A percentile compares a stretch with the other conserved stretches of the same genome.
These are phyloP conservation scores for Enteromius afrohamiltoni DNA, from an alignment of 2,797 vertebrate genomes.

Conservation along the genomic window DNA sequence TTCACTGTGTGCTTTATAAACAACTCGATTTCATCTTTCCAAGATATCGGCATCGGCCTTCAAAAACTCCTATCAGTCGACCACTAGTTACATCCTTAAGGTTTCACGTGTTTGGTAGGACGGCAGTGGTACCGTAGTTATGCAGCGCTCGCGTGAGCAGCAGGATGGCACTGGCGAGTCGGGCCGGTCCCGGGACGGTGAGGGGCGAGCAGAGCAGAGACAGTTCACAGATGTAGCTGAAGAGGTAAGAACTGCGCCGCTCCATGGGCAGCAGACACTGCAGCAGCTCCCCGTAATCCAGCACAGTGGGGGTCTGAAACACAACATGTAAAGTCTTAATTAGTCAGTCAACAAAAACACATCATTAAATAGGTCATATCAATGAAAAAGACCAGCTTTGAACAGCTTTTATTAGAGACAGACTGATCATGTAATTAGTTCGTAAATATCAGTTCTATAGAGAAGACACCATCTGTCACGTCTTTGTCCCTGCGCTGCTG, in stretches of 20 bases:
- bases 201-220: slow-evolving; percentile 89
- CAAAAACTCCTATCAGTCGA: too few species aligned
- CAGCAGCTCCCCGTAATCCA: slow-evolving; percentile 92
- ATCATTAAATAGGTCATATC: neutral
- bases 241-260: slow-evolving; percentile 84
- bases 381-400: neutral
- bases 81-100: too few species aligned
- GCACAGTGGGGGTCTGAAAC: slow-evolving; percentile 84
- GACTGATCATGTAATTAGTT: neutral
- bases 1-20: too few species aligned
- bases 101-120: neutral
- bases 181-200: slow-evolving; percentile 79
- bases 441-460: neutral
- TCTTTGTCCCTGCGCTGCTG: neutral
- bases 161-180: slow-evolving; percentile 85
- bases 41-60: too few species aligned
- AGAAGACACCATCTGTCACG: neutral
- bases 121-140: slow-evolving; percentile 79
- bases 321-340: neutral
- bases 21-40: too few species aligned
- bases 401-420: neutral
- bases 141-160: slow-evolving; percentile 88
- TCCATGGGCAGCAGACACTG: slow-evolving; percentile 80
- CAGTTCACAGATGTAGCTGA: slow-evolving; percentile 93
- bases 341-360: neutral